Evolutionary conservation across 2,113 vertebrate species (phyloP).

Genomic region (Chlamydotis undulata): DNA sequence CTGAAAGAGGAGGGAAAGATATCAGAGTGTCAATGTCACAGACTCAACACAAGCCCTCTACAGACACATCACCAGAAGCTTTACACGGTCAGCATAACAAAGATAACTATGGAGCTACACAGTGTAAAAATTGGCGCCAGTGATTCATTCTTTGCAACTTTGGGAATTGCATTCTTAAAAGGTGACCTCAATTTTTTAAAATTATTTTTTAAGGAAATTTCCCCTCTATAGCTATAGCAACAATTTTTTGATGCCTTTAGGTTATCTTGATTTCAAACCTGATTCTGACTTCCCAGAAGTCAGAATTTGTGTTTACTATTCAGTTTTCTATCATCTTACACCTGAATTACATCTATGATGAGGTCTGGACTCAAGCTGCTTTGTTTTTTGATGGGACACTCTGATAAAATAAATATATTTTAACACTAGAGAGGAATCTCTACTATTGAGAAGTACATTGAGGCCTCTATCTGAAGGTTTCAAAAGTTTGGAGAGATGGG

Average conservation of each 20-base stretch:
- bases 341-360: not conserved
- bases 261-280: not conserved
- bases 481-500: not conserved
- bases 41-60: conserved; percentile 40
- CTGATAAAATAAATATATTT: not conserved
- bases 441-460: not conserved
- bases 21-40: conserved; percentile 12
- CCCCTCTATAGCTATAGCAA: not conserved
- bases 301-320: not conserved
- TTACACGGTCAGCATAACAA: conserved; percentile 15
- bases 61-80: conserved; percentile 29
- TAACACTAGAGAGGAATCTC: not conserved
- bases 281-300: not conserved
- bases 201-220: not conserved
- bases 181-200: not conserved
- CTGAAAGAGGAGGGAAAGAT: conserved; percentile 24
- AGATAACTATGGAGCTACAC: conserved; percentile 19
- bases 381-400: not conserved
- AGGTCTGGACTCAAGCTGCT: not conserved
- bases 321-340: not conserved
- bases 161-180: not conserved
- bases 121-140: not conserved
- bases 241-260: not conserved
- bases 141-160: not conserved
- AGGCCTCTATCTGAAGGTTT: not conserved